Base-by-base conservation (phyloP, 2,113 vertebrate species). In the Tretioscincus oriximinensis region DNA sequence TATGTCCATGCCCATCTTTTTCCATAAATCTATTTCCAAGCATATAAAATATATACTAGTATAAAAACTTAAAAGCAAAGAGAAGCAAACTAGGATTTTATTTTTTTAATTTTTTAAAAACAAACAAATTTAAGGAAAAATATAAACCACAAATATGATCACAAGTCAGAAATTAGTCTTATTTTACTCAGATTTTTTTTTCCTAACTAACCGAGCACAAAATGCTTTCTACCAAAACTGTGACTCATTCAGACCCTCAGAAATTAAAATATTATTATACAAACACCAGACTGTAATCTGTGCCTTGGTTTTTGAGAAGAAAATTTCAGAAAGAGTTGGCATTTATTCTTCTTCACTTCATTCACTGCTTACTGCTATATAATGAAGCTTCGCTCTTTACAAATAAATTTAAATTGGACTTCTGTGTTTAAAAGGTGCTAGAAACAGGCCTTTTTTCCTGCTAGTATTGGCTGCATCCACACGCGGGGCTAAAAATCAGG, bases 341-440 rank as follows among this genome's bases (percentile, higher is more conserved):
- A 58, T 16, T 79, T 45, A 67, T 70, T 63, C 31, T 67, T 7
- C 8, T 80, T 35, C 77, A 86, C 64, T 3, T 79, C 4, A 4
- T 61, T 41, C 70, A 2, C 1, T 0, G 0, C 16, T 64, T 5
- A 0, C 11, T 61, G 4, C 29, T 26, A 24, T 76, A 64, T 0
- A 1, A 51, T 35, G 81, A 68, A 49, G 0, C 24, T 21, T 69
- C 60, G 72, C 7, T 81, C 65, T 49, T 69, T 41, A 54, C 35
- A 85, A 61, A 72, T 45, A n/a, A 24, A 45, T 18, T 0, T 24
- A 51, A 54, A 63, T 65, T 83, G 21, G 10, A 5, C 0, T 2
- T 58, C 26, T 81, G 14, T 64, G 60, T 77, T 86, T 8, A 8
- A 65, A 87, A 77, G 35, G 28, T 71, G 47, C 26, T 22, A n/a